Evolutionary conservation across 2,797 vertebrate genomes (phyloP), one percentile per base, ranked within the genome.

Genomic region (Rhyacichthys aspro): DNA sequence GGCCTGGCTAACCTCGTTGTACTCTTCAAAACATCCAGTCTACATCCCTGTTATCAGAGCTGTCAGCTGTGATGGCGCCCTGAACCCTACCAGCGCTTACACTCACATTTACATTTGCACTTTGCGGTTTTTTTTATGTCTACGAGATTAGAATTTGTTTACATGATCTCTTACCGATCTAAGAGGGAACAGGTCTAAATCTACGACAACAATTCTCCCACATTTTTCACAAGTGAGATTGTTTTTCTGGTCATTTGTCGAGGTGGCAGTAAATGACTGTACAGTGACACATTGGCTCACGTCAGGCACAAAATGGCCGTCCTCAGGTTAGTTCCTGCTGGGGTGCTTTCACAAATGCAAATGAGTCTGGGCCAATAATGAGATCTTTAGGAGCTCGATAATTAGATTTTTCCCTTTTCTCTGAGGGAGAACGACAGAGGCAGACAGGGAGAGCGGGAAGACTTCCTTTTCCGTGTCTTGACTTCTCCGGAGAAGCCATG

Each of bases 321-420:
- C 80, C 69, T 72, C 78, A 76, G 79, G 88, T 90, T 86, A 73
- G 71, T 44, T 87, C 87, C 81, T 83, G 77, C 81, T 76, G 74
- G 56, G 76, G 69, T 63, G 66, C 82, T 87, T 86, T 88, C 86
- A 80, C 87, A 88, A 78, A 90, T 90, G 87, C 88, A 86, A 90
- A 91, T 90, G 90, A 85, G 83, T 74, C 84, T 63, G 45, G 75
- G 85, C 75, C 80, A 89, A 89, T 87, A 91, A 91, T 90, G 85
- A 90, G 87, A 88, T 90, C 86, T 90, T 91, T 91, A 86, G 83
- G 84, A 85, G 81, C 81, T 89, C 70, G 79, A 89, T 91, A 91
- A 91, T 91, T 90, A 89, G 88, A 90, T 89, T 86, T 88, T 84
- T 82, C 78, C 73, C 70, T 76, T 81, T 78, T 81, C 84, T 89